Base-by-base conservation (phyloP, 2,888 invertebrate genomes). In the Meteorus cinctellus region DNA sequence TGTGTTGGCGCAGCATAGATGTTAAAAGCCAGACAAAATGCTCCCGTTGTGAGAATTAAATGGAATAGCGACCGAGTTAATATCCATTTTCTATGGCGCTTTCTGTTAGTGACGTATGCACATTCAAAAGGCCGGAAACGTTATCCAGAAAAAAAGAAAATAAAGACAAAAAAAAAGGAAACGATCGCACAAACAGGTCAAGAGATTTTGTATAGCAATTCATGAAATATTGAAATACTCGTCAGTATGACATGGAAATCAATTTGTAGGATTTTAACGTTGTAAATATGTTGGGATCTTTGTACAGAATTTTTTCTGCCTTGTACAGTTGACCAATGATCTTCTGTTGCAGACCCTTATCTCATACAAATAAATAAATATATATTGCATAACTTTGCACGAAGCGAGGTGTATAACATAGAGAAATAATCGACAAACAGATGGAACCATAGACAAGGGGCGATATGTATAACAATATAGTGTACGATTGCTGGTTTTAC, bases 391-490 rank as follows among this genome's bases (percentile, higher is more conserved):
- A 48, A 48, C n/a, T n/a, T 34, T 34, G 48, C n/a, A 5, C n/a
- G 5, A 48, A 14, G 45, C 6, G 45, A 48, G 8, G 48, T 48
- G 48, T 48, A 48, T 48, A 48, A 48, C 48, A 48, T n/a, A n/a
- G 2, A 48, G 29, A 68, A 51, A 68, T 68, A 68, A 51, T 31
- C 51, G 24, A 48, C n/a, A 31, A 51, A 29, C 68, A 68, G 68
- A 68, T 79, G 77, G 81, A 79, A 81, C 80, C 72, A 77, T 77
- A 77, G 80, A 78, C 82, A 82, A 83, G 78, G 78, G 78, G 75
- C 81, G 82, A 82, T 85, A 83, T 84, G 83, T 85, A 84, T 83
- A 84, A 84, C 83, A 84, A 86, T 84, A 82, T 79, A 78, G 79
- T 81, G 29, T 68, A 72, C 80, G 84, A 85, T 86, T 85, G 86